Evolutionary conservation across 2,888 invertebrate genomes (phyloP).

Genomic region (Campoplex capitator): DNA sequence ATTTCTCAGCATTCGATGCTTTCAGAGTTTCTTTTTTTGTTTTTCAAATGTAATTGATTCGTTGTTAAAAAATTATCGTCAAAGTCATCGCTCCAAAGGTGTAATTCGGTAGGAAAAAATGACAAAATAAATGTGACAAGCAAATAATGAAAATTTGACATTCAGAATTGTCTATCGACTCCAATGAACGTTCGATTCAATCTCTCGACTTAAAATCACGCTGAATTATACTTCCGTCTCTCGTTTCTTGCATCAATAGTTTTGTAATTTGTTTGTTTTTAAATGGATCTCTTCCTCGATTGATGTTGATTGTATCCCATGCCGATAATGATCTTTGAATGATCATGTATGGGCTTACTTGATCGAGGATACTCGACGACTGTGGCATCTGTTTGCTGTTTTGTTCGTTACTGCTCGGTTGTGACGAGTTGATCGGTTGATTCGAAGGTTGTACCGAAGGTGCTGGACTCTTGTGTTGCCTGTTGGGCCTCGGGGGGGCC

Average conservation of each 20-base stretch:
- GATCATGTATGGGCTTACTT: constrained; percentile 77
- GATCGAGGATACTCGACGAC: constrained; percentile 82
- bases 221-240: not conserved
- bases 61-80: not conserved
- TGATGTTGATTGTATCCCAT: constrained; percentile 6
- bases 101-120: not conserved
- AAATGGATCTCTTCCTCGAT: not conserved
- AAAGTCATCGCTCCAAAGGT: not conserved
- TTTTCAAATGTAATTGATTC: not conserved
- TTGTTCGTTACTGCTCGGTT: constrained; percentile 80
- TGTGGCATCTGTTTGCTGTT: constrained; percentile 83
- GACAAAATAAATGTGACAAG: not conserved
- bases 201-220: not conserved
- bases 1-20: not conserved
- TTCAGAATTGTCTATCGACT: not conserved
- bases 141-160: not conserved
- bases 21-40: not conserved
- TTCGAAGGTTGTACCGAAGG: constrained; percentile 76
- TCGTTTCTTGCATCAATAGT: not conserved
- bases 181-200: not conserved
- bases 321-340: constrained; percentile 18
- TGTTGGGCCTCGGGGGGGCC: constrained; percentile 88
- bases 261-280: not conserved
- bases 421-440: constrained; percentile 77
- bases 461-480: constrained; percentile 80